Evolutionary conservation across 2,113 vertebrate species (phyloP).

Genomic region (Gallinago jamesoni): DNA sequence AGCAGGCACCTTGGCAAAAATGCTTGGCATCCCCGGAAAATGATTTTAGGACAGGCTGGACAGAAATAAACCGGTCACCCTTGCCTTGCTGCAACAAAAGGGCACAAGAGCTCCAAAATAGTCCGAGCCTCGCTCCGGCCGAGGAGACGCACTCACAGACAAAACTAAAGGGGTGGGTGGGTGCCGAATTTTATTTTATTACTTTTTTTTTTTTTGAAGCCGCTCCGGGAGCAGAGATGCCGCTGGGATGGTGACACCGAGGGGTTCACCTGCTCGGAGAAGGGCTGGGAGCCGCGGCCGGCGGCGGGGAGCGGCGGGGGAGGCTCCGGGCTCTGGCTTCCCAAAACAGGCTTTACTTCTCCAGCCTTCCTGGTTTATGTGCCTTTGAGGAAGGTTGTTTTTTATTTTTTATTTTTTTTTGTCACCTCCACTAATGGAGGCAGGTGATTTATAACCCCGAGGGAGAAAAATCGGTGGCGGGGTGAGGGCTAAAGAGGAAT

Average conservation of each 20-base stretch:
- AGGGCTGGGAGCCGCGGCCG: background rate
- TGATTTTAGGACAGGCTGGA: background rate
- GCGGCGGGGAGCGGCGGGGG: too few relatives aligned
- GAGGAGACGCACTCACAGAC: background rate
- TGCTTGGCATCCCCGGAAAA: background rate
- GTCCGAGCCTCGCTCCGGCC: background rate
- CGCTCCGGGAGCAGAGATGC: background rate
- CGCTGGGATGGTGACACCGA: background rate
- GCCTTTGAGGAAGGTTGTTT: background rate
- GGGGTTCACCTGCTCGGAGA: background rate
- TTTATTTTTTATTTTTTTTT: background rate
- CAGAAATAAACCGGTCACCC: background rate
- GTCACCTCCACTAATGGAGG: background rate
- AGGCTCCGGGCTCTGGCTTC: background rate
- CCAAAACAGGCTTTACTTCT: background rate
- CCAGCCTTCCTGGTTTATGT: background rate
- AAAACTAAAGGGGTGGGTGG: background rate
- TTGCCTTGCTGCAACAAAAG: background rate
- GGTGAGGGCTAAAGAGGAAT: background rate
- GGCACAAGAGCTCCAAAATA: background rate
- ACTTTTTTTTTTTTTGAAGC: background rate
- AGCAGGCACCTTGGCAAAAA: background rate
- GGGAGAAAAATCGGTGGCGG: background rate
- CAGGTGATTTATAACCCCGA: background rate
- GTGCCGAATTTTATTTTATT: background rate